These are phyloP conservation scores for Brenthis hecate DNA, from an alignment of 2,888 invertebrate genomes.

Conservation along the genomic window DNA sequence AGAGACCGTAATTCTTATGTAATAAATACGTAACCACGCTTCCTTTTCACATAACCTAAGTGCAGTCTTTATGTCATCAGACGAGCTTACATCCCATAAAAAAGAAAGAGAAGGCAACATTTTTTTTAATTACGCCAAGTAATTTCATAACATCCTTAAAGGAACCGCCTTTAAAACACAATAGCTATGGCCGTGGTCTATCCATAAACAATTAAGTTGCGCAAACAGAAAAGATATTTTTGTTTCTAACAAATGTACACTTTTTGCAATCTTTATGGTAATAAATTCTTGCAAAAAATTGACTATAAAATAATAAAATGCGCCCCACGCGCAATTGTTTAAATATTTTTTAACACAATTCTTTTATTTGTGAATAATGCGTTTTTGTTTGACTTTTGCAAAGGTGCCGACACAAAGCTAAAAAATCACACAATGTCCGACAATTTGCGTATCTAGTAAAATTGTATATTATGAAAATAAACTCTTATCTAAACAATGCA, in stretches of 20 bases:
- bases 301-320: constrained; percentile 45
- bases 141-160: constrained; percentile 32
- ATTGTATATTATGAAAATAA: constrained; percentile 21
- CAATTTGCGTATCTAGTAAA: constrained; percentile 18
- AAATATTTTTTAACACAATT: constrained; percentile 57
- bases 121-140: constrained; percentile 25
- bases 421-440: constrained; percentile 21
- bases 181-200: constrained; percentile 40
- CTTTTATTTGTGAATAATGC: constrained; percentile 42
- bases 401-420: constrained; percentile 50
- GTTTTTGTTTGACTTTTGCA: constrained; percentile 51
- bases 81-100: constrained; percentile 16
- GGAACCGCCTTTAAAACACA: constrained; percentile 47
- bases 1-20: constrained; percentile 17
- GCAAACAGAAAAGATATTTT: constrained; percentile 56
- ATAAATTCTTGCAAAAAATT: constrained; percentile 64
- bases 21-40: constrained; percentile 28
- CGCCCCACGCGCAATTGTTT: constrained; percentile 45
- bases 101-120: constrained; percentile 12
- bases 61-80: constrained; percentile 28
- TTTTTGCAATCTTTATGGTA: constrained; percentile 66
- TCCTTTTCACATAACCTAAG: constrained; percentile 29
- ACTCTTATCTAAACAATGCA: constrained; percentile 18
- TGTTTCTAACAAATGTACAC: constrained; percentile 52
- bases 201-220: constrained; percentile 53